Evolutionary conservation across 2,888 invertebrate species (phyloP), one percentile per base, ranked within the genome.

Genomic region (Sesamia inferens): DNA sequence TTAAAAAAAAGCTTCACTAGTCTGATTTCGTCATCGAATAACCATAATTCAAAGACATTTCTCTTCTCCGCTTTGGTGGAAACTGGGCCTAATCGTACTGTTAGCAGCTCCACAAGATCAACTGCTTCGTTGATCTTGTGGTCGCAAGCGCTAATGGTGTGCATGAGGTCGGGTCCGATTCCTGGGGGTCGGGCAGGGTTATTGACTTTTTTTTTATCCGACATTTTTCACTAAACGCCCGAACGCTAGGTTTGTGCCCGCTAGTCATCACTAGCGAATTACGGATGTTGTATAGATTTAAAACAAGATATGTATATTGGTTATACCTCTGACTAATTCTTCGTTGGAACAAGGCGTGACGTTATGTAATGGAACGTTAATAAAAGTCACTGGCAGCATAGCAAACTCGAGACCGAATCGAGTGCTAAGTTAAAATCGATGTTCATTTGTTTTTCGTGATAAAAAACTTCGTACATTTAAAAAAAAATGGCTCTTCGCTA

Each of bases 341-440:
- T 54, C 10, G 19, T n/a, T 4, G 10, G n/a, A 54, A 54, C 51
- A 11, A n/a, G 51, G 51, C 51, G 51, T 54, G 51, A n/a, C n/a
- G 10, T 19, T 51, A 51, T 8, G 8, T 51, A 51, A 19, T 51
- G 51, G 19, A 8, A 51, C 19, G 59, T 31, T 71, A 24, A 57
- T 51, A 71, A 62, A 68, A 77, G 58, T 65, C 59, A 71, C 58
- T 79, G 72, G 58, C 58, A 68, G 51, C 55, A 16, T 58, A 11
- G 63, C 31, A 51, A 71, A 75, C 57, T 74, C 42, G 51, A 58
- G 22, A 68, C 47, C 57, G 74, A 79, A 78, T 80, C 73, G 76
- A 68, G 79, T 82, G 72, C 71, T 84, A 87, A 87, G 83, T 83
- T 87, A 68, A 82, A 87, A 85, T 87, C 86, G 80, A 81, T 87